These are phyloP conservation scores for Propithecus deckenii DNA, from an alignment of 2,797 vertebrate genomes.

Conservation along the genomic window DNA sequence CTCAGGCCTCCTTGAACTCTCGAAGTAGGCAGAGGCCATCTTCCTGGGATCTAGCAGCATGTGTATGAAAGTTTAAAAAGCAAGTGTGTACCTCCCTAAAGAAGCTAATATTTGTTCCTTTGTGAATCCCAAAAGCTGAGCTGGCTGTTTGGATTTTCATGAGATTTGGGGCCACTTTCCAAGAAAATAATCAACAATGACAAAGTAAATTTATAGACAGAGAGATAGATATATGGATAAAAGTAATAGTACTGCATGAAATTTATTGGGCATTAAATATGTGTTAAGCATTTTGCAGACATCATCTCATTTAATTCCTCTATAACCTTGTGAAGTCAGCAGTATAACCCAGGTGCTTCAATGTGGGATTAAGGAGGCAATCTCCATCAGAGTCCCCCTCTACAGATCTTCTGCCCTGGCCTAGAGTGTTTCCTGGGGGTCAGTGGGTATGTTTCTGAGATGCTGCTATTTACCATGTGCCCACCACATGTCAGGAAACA, in stretches of 20 bases:
- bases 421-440: not conserved
- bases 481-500: no score
- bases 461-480: accelerated
- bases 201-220: not conserved
- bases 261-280: not conserved
- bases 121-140: not conserved
- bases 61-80: not conserved
- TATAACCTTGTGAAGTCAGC: not conserved
- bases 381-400: not conserved
- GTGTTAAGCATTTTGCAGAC: not conserved
- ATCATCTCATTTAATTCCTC: not conserved
- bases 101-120: not conserved
- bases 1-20: not conserved
- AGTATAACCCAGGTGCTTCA: not conserved
- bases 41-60: not conserved
- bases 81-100: not conserved
- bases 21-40: not conserved
- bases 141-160: not conserved
- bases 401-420: not conserved
- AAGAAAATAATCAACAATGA: not conserved
- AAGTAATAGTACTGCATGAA: not conserved
- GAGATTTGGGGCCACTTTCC: not conserved
- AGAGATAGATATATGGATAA: not conserved
- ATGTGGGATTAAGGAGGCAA: not conserved
- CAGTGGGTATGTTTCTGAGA: not conserved